A percentile compares a stretch with the other conserved stretches of the same genome.
These are phyloP conservation scores for Drosophila mayaguana DNA, from an alignment of 2,888 invertebrate species.

Conservation along the genomic window DNA sequence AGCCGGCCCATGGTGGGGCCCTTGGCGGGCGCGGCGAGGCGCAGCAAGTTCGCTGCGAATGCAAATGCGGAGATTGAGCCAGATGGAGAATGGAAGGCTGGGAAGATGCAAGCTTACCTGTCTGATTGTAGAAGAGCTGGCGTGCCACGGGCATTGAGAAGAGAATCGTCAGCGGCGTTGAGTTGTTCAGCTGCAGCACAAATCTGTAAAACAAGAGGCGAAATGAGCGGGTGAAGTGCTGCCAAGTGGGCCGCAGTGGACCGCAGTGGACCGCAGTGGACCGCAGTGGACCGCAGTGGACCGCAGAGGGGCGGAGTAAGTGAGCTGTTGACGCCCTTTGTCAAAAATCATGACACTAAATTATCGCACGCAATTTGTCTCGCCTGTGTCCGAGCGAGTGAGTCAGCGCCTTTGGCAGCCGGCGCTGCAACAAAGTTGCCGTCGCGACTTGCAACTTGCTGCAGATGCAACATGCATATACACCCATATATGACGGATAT, in stretches of 20 bases:
- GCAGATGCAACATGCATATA: conserved; percentile 10
- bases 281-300: conserved; percentile 5
- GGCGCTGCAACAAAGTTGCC: conserved; percentile 70
- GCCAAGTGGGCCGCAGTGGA: background rate
- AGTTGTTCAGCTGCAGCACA: conserved; percentile 81
- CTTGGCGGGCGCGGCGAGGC: conserved; percentile 62
- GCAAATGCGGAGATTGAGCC: conserved; percentile 11
- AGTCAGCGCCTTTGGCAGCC: conserved; percentile 70
- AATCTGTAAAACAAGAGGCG: conserved; percentile 75
- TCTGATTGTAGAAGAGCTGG: conserved; percentile 84
- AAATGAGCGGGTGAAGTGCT: conserved; percentile 20
- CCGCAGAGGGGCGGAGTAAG: conserved; percentile 59
- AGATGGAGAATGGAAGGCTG: background rate
- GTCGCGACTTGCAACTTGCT: conserved; percentile 35
- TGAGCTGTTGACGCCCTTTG: conserved; percentile 72
- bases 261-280: conserved; percentile 41
- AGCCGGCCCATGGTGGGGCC: conserved; percentile 57
- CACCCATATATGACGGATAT: background rate
- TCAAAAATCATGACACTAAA: conserved; percentile 79
- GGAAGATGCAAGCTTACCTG: conserved; percentile 72
- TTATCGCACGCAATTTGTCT: conserved; percentile 76
- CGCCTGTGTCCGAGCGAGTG: conserved; percentile 38
- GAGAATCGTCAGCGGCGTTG: conserved; percentile 83
- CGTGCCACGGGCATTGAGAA: conserved; percentile 83
- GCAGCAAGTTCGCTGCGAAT: conserved; percentile 80